Percentiles rank a stretch among this genome's conserved stretches.
These are phyloP conservation scores for Pomatostomus ruficeps DNA, from an alignment of 2,113 vertebrate species.

Conservation along the genomic window DNA sequence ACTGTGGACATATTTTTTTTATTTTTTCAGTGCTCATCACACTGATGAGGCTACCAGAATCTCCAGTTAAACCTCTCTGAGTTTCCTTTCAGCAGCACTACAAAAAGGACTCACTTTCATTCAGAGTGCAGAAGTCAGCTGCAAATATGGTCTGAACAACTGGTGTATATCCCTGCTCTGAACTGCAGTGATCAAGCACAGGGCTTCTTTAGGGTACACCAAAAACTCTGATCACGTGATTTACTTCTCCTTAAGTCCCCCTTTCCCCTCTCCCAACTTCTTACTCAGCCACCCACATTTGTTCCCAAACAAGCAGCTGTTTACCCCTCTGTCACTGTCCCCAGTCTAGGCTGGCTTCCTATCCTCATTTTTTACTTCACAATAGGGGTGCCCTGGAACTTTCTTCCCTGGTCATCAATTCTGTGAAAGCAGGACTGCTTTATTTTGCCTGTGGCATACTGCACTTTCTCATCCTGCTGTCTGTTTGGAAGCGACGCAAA, in stretches of 20 bases:
- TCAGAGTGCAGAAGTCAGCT: not conserved
- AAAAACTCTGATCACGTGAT: not conserved
- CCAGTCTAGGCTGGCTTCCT: not conserved
- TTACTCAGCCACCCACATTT: not conserved
- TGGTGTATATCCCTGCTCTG: not conserved
- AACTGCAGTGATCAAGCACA: not conserved
- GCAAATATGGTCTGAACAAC: not conserved
- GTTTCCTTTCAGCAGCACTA: not conserved
- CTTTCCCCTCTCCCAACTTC: not conserved
- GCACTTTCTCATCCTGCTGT: not conserved
- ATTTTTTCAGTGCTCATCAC: not conserved
- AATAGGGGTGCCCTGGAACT: not conserved
- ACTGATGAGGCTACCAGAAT: not conserved
- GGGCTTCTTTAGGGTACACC: not conserved
- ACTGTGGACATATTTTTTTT: not conserved
- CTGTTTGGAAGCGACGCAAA: not conserved
- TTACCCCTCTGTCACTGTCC: not conserved
- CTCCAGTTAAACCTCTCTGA: not conserved
- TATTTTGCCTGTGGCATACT: rapidly evolving
- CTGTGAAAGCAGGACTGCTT: not conserved
- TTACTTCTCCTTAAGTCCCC: not conserved
- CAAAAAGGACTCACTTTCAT: not conserved
- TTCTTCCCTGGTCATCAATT: not conserved
- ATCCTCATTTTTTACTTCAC: not conserved
- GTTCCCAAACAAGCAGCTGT: not conserved